A percentile compares a stretch with the other conserved stretches of the same genome.
Evolutionary conservation across 2,888 invertebrate species (phyloP).

Genomic region (Clunio marinus): DNA sequence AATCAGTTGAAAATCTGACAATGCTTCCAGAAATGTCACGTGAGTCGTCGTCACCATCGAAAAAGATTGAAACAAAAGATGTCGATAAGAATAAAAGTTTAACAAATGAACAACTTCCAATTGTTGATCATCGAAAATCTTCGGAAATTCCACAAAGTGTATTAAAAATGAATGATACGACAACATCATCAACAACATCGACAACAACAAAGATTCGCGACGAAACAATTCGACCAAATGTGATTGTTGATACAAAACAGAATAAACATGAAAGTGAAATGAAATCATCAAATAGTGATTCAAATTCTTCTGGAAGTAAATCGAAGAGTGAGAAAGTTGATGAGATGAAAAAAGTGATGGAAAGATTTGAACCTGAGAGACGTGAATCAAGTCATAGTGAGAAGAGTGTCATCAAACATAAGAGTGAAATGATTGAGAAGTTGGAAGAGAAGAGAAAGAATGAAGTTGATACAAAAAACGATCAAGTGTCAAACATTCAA

Average conservation of each 20-base stretch:
- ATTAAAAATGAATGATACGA: slow-evolving; percentile 41
- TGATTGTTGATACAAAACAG: slow-evolving; percentile 41
- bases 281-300: background rate
- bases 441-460: slow-evolving; percentile 43
- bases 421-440: slow-evolving; percentile 30
- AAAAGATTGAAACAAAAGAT: background rate
- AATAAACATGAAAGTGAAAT: background rate
- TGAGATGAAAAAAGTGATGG: background rate
- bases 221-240: slow-evolving; percentile 41
- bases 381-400: background rate
- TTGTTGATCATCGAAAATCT: slow-evolving; percentile 10
- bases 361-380: background rate
- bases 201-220: slow-evolving; percentile 22
- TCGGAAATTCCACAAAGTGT: slow-evolving; percentile 39
- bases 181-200: no score
- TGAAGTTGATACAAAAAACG: slow-evolving; percentile 41
- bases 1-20: background rate
- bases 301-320: background rate
- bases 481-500: no score
- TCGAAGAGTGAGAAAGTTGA: background rate
- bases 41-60: background rate
- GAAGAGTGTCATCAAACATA: slow-evolving; percentile 30
- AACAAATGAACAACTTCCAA: background rate
- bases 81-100: no score
- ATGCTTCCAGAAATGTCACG: background rate